Base-by-base conservation (phyloP, 1,140 invertebrate species). In the Delia radicum region DNA sequence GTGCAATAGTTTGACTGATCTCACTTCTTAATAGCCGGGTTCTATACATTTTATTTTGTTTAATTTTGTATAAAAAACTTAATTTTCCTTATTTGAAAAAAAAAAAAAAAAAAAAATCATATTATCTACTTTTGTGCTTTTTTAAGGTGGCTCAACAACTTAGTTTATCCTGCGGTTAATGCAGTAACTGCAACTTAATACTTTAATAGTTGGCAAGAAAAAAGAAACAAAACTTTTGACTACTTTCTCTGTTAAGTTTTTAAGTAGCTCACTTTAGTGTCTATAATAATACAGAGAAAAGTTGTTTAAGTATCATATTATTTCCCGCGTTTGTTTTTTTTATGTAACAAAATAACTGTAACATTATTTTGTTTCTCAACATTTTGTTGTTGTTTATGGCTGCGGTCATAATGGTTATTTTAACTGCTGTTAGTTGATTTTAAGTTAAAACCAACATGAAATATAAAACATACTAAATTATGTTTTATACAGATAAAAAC, bases 161-260 rank as follows among this genome's bases (percentile, higher is more conserved):
- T 69, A 55, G 48, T 69, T 69, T 37, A 69, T 69, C 6, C 31
- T 69, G 65, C 65, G 65, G 65, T 69, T 12, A 69, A 69, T 69
- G 29, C 29, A 69, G 65, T 69, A 21, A 69, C 65, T 69, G 29
- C 65, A 69, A 69, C 65, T 69, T 69, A 69, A 69, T 69, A 69
- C 65, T 69, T 69, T 69, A 69, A 69, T 69, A 69, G 65, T 69
- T 69, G 65, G 29, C 8, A 69, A 37, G 65, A 69, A 69, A 55
- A 13, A 13, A 37, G 13, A 37, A 37, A 0, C 8, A 37, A 13
- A 55, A 55, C 48, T n/a, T n/a, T 55, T 55, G 1, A 15, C 42
- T 48, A n/a, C 15, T 48, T 10, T 21, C 24, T 55, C 48, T 55
- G 18, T 24, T 21, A 18, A 55, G 48, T 55, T 55, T 8, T 55